phyloP scores from a whole-genome alignment of 92 coral and sea anemone species.

The Epizoanthus illoricatus region DNA sequence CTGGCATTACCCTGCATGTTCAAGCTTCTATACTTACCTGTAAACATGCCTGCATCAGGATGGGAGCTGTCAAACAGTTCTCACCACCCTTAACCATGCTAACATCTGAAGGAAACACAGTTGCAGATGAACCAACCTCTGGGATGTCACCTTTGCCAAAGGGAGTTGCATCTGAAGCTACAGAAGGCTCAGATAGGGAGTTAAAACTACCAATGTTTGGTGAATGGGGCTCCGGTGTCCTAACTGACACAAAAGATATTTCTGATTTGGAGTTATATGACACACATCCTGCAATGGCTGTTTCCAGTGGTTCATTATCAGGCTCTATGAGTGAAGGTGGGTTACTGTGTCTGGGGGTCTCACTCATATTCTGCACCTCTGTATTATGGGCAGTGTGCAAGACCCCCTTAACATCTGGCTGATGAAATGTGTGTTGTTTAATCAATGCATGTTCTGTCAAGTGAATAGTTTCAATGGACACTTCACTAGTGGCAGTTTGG shows the following conservation, averaged over 20 bases:
- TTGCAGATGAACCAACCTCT: constrained; percentile 39
- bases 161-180: constrained; percentile 77
- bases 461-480: not conserved
- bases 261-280: not conserved
- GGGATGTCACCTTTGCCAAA: constrained; percentile 68
- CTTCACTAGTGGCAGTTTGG: not conserved
- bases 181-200: constrained; percentile 54
- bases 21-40: constrained; percentile 49
- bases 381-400: not conserved
- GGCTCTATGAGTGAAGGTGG: not conserved
- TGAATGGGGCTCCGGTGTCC: constrained; percentile 1
- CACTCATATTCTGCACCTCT: not conserved
- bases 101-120: not conserved
- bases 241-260: not conserved
- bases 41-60: constrained; percentile 75
- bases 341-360: not conserved
- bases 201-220: not conserved
- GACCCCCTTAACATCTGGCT: not conserved
- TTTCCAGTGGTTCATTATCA: not conserved
- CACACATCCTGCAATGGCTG: not conserved
- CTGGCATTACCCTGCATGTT: not conserved
- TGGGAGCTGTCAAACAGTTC: constrained; percentile 42
- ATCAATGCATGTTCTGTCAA: not conserved
- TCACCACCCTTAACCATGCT: not conserved
- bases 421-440: not conserved